Evolutionary conservation across 2,888 invertebrate genomes (phyloP).

Genomic region (Trypoxylon attenuatum): DNA sequence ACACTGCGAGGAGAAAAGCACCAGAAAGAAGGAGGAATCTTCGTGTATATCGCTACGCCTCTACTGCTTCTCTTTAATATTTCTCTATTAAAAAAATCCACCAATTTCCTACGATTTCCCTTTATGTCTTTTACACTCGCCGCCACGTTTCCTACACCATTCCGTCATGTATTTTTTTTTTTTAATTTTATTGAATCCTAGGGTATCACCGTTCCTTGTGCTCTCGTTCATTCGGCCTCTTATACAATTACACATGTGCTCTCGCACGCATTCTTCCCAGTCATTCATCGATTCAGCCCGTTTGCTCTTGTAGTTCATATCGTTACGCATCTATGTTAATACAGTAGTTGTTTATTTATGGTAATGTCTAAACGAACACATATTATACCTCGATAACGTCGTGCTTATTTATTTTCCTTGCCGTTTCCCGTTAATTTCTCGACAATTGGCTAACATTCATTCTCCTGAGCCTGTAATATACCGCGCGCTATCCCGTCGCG

Average conservation of each 20-base stretch:
- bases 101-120: slow-evolving; percentile 12
- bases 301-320: slow-evolving; percentile 34
- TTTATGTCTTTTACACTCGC: neutral
- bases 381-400: slow-evolving; percentile 71
- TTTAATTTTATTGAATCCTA: neutral
- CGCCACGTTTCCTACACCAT: neutral
- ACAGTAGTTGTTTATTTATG: slow-evolving; percentile 65
- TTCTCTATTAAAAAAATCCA: slow-evolving; percentile 32
- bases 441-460: neutral
- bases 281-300: no score
- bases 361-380: slow-evolving; percentile 73
- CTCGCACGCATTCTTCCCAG: neutral
- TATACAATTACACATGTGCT: neutral
- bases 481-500: neutral
- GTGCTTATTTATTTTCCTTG: slow-evolving; percentile 49
- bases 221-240: neutral
- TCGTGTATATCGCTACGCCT: slow-evolving; percentile 4
- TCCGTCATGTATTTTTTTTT: slow-evolving; percentile 3
- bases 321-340: slow-evolving; percentile 57
- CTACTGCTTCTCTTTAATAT: slow-evolving; percentile 8
- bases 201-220: slow-evolving; percentile 6
- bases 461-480: neutral
- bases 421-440: slow-evolving; percentile 7
- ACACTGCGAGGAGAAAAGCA: slow-evolving; percentile 13
- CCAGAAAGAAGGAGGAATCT: slow-evolving; percentile 7